phyloP scores from a whole-genome alignment of 2,797 vertebrate genomes.

The Manis pentadactyla region DNA sequence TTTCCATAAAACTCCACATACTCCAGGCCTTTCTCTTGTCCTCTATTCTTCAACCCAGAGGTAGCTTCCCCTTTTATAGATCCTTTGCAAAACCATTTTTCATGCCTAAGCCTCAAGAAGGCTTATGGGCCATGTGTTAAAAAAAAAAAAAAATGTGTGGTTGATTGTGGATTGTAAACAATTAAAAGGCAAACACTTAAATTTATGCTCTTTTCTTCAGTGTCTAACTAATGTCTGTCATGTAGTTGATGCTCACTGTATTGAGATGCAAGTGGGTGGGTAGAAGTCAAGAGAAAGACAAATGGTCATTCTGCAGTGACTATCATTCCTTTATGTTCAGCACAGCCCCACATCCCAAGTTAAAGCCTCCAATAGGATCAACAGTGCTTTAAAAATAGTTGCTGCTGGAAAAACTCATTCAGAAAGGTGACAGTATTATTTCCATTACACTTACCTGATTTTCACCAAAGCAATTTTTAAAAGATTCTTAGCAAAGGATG shows the following conservation, averaged over 20 bases:
- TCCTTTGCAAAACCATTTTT: background rate
- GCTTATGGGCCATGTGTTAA: background rate
- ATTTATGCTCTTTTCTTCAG: background rate
- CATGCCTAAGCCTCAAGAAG: background rate
- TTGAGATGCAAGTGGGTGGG: background rate
- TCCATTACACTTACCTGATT: too few species aligned
- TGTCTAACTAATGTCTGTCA: background rate
- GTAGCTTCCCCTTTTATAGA: background rate
- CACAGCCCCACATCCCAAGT: background rate
- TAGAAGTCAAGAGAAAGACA: background rate
- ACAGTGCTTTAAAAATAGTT: constrained; percentile 7
- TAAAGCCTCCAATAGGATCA: background rate
- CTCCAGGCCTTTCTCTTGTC: background rate
- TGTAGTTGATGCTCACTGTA: background rate
- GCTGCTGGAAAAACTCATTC: background rate
- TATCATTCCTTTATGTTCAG: background rate
- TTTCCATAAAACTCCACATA: background rate
- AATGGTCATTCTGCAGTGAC: background rate
- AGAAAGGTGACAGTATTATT: too few species aligned
- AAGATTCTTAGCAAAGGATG: too few species aligned
- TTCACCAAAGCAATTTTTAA: too few species aligned
- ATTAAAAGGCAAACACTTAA: background rate
- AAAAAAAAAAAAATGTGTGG: background rate
- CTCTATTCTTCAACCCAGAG: background rate
- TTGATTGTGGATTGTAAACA: background rate